These are phyloP conservation scores for Myotis planiceps DNA, from an alignment of 2,797 vertebrate genomes.

Conservation along the genomic window DNA sequence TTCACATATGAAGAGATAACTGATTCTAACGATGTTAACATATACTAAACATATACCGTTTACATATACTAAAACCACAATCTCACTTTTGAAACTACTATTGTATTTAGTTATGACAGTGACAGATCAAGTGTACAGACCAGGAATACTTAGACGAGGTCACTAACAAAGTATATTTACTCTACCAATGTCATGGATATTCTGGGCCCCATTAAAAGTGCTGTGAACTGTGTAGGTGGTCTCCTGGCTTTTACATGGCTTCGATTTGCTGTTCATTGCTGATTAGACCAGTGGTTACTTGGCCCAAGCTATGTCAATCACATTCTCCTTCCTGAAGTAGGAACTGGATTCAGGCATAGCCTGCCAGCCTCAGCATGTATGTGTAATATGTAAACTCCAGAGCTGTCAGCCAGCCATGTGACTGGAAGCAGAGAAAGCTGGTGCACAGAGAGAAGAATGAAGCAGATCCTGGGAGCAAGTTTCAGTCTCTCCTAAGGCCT, in stretches of 20 bases:
- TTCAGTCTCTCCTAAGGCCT: neutral
- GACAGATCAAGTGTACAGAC: neutral
- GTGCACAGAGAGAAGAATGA: neutral
- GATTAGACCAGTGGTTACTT: neutral
- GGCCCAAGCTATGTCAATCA: neutral
- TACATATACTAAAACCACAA: slow-evolving; percentile 4
- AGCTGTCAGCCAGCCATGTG: neutral
- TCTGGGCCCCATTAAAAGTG: neutral
- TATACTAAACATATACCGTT: neutral
- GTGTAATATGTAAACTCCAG: neutral
- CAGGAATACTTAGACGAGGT: neutral
- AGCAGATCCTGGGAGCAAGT: neutral
- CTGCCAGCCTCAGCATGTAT: neutral
- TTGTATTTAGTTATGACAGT: neutral
- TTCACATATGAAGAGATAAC: neutral
- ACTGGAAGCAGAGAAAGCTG: slow-evolving; percentile 3
- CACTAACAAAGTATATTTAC: neutral
- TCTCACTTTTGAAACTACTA: slow-evolving; percentile 29
- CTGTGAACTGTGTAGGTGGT: neutral
- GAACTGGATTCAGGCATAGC: slow-evolving; percentile 20
- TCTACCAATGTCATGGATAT: neutral
- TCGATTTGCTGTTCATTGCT: neutral
- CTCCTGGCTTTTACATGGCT: neutral
- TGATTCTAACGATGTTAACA: neutral
- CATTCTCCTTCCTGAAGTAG: neutral